phyloP scores from a whole-genome alignment of 2,113 vertebrate species.

The Candoia aspera region DNA sequence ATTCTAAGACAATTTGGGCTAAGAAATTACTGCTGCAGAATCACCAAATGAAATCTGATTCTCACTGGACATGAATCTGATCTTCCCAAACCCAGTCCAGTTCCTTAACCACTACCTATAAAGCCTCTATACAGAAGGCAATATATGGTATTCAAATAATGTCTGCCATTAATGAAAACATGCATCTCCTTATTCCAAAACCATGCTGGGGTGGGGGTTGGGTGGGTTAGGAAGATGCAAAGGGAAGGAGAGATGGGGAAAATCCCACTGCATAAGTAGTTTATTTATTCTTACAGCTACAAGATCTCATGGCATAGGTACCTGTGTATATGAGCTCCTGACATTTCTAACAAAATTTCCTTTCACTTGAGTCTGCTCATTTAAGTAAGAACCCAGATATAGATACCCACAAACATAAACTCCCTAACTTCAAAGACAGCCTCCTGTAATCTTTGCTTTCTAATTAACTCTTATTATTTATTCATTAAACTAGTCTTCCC shows the following conservation, averaged over 20 bases:
- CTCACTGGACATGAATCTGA: background rate
- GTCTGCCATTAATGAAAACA: no score
- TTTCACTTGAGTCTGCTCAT: background rate
- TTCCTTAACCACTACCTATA: background rate
- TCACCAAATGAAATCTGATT: background rate
- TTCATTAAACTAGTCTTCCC: background rate
- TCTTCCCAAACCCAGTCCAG: background rate
- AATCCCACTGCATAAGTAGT: background rate
- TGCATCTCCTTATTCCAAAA: no score
- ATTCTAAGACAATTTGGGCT: background rate
- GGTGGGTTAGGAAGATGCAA: background rate
- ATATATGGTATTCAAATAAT: background rate
- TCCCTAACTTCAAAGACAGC: constrained; percentile 5
- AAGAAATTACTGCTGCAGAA: background rate
- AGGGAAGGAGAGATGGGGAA: background rate
- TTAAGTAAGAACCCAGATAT: background rate
- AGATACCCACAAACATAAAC: background rate
- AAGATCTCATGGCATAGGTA: background rate
- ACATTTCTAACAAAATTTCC: background rate
- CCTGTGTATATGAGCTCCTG: no score
- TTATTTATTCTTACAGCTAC: background rate
- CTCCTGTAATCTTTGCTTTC: constrained; percentile 11
- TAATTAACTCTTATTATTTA: constrained; percentile 1
- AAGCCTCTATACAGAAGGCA: background rate
- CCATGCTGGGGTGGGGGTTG: no score